Evolutionary conservation across 2,113 vertebrate species (phyloP).

Genomic region (Morone saxatilis): DNA sequence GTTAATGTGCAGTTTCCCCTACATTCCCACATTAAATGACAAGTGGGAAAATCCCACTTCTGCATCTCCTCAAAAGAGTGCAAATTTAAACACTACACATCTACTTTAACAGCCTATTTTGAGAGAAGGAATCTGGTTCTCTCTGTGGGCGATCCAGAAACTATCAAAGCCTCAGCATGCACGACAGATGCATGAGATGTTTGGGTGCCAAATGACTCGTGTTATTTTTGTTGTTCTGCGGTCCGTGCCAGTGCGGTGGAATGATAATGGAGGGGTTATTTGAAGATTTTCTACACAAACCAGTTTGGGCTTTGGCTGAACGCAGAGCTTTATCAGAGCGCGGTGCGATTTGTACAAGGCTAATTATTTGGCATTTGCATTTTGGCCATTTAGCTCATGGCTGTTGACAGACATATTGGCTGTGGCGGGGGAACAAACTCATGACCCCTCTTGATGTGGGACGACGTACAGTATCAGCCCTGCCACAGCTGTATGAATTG

Average conservation of each 20-base stretch:
- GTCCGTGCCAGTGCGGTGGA: slow-evolving; percentile 38
- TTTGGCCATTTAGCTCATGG: slow-evolving; percentile 22
- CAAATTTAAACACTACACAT: slow-evolving; percentile 63
- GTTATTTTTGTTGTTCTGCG: slow-evolving; percentile 69
- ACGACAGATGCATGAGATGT: slow-evolving; percentile 56
- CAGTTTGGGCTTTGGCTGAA: neutral
- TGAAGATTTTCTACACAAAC: slow-evolving; percentile 11
- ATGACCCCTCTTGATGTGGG: slow-evolving; percentile 50
- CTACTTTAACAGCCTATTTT: slow-evolving; percentile 72
- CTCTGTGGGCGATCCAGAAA: slow-evolving; percentile 54
- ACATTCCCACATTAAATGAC: slow-evolving; percentile 29
- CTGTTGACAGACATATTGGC: slow-evolving; percentile 22
- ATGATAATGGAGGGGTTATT: slow-evolving; percentile 52
- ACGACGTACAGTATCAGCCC: neutral
- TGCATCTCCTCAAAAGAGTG: too few relatives aligned
- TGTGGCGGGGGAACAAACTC: slow-evolving; percentile 29
- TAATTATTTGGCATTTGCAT: slow-evolving; percentile 50
- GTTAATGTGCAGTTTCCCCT: slow-evolving; percentile 26
- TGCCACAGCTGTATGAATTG: neutral
- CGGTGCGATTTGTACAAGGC: slow-evolving; percentile 4
- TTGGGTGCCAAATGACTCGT: slow-evolving; percentile 59
- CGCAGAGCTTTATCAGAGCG: slow-evolving; percentile 18
- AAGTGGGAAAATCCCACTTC: slow-evolving; percentile 43
- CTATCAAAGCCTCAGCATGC: slow-evolving; percentile 68
- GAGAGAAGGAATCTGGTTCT: slow-evolving; percentile 51